phyloP scores from a whole-genome alignment of 1,140 invertebrate species.

The Lordiphosa clarofinis region DNA sequence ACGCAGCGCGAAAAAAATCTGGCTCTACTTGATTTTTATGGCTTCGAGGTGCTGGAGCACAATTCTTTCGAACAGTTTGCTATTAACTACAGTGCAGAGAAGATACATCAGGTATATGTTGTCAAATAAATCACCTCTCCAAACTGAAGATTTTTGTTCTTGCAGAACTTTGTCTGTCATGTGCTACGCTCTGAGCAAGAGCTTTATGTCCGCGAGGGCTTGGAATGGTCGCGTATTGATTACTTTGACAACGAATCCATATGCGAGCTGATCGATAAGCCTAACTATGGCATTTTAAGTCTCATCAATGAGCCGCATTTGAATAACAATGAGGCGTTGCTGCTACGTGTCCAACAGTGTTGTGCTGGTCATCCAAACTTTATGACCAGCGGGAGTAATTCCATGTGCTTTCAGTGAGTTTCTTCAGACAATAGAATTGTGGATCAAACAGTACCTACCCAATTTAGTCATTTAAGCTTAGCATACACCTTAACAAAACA shows the following conservation, averaged over 20 bases:
- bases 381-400: slow-evolving; percentile 75
- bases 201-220: slow-evolving; percentile 88
- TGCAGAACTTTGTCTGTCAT: slow-evolving; percentile 71
- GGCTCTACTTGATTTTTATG: slow-evolving; percentile 92
- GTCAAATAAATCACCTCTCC: not conserved
- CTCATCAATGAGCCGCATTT: slow-evolving; percentile 88
- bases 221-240: slow-evolving; percentile 86
- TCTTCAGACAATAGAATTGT: not conserved
- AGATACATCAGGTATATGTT: slow-evolving; percentile 84
- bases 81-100: slow-evolving; percentile 95
- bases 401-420: slow-evolving; percentile 76
- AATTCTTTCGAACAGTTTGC: slow-evolving; percentile 90
- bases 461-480: no score
- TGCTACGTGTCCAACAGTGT: slow-evolving; percentile 86
- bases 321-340: slow-evolving; percentile 86
- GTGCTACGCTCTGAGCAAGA: slow-evolving; percentile 86
- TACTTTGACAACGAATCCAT: slow-evolving; percentile 85
- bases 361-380: slow-evolving; percentile 85
- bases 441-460: not conserved
- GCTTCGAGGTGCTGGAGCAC: slow-evolving; percentile 90
- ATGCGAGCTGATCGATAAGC: slow-evolving; percentile 78
- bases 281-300: slow-evolving; percentile 82
- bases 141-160: slow-evolving; percentile 1
- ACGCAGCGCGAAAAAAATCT: slow-evolving; percentile 80
- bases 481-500: no score